Evolutionary conservation across 2,797 vertebrate genomes (phyloP), one percentile per base, ranked within the genome.

Genomic region (Chaenodraco wilsoni): DNA sequence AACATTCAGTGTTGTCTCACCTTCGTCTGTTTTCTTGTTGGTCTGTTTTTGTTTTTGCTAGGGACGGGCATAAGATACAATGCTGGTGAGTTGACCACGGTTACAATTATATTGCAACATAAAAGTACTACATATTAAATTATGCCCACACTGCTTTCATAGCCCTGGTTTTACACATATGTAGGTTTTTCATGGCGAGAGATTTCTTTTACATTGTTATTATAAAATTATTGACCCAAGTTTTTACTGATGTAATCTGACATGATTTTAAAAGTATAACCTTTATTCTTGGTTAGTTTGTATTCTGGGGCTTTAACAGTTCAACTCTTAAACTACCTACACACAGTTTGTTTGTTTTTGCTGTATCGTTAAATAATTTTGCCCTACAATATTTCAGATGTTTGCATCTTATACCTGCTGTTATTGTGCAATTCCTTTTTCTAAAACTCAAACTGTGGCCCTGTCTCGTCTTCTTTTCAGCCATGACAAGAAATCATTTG

Each of bases 401-500:
- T 37, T 27, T 56, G 46, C 2, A 44, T 54, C 11, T 51, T 27
- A n/a, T 12, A n/a, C 51, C 55, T 43, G 23, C 23, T 65, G 27
- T 50, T 54, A 54, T 55, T 83, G 45, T 43, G 48, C 57, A 59
- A 33, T 78, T 60, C 10, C 17, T 37, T 66, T 60, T 40, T 46
- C 15, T 48, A 3, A 41, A 58, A 50, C 43, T 62, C 49, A 12
- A 50, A 66, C 72, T 58, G 50, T 37, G 37, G 15, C 19, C 14
- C 51, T 4, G 0, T 58, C 31, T 76, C 5, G 0, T 31, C 46
- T n/a, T 65, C n/a, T 62, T 72, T 70, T 59, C 61, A 67, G 19
- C 43, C 27, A 33, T 65, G 67, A 60, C 48, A 73, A 66, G 14
- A 41, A 73, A 51, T 69, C 1, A 41, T 74, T 69, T 72, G 33